Conservation (phyloP, 1,140 invertebrate genomes). For the Trichonephila clavata region DNA sequence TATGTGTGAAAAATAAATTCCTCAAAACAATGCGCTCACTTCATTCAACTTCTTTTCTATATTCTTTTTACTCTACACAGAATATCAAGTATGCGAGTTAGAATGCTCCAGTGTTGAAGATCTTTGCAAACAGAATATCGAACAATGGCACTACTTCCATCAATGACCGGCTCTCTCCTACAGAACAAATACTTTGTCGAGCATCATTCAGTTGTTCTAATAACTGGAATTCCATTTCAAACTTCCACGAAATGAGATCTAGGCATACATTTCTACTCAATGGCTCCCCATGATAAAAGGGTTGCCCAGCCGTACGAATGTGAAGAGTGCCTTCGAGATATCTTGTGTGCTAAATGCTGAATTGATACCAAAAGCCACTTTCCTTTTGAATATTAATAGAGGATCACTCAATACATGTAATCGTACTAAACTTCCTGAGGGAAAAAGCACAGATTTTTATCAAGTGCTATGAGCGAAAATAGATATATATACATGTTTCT, state of each 20-base stretch:
- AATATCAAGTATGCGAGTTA: too few relatives aligned
- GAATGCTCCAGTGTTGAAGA: background rate
- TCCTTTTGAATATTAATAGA: too few relatives aligned
- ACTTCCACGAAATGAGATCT: background rate
- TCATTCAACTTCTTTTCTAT: too few relatives aligned
- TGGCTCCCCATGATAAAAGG: background rate
- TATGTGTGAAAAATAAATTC: too few relatives aligned
- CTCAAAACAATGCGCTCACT: too few relatives aligned
- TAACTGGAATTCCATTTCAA: slow-evolving; percentile 1
- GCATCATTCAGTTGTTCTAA: background rate
- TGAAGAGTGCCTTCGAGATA: background rate
- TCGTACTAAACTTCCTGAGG: too few relatives aligned
- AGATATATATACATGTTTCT: too few relatives aligned
- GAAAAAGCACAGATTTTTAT: too few relatives aligned
- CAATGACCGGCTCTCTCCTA: background rate
- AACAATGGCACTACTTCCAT: background rate
- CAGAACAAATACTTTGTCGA: background rate
- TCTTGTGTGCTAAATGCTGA: background rate
- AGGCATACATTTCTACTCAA: background rate
- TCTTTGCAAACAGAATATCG: background rate
- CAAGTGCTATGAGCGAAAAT: too few relatives aligned
- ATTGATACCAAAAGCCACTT: background rate
- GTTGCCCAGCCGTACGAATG: background rate
- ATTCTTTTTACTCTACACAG: too few relatives aligned
- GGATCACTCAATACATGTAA: too few relatives aligned